These are phyloP conservation scores for Bombus terrestris DNA, from an alignment of 1,140 invertebrate species.

Conservation along the genomic window DNA sequence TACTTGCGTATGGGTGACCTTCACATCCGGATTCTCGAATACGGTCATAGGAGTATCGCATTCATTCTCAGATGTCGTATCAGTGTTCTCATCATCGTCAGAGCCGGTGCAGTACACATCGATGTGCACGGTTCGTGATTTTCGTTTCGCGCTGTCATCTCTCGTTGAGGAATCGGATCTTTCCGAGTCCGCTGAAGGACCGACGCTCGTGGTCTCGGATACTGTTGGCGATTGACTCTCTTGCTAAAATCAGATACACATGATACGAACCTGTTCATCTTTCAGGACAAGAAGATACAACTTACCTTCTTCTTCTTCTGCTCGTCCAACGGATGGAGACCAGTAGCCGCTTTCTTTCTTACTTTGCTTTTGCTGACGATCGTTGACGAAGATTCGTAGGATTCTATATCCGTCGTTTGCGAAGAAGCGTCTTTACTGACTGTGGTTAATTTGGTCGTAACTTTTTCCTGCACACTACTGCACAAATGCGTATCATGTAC, in stretches of 20 bases:
- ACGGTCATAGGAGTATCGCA: constrained; percentile 86
- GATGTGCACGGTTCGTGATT: constrained; percentile 89
- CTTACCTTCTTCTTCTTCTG: constrained; percentile 67
- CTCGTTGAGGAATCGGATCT: constrained; percentile 66
- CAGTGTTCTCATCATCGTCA: constrained; percentile 83
- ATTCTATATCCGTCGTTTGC: constrained; percentile 83
- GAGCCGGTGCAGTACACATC: constrained; percentile 90
- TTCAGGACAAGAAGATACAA: background rate
- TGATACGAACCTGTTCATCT: background rate
- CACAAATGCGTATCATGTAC: constrained; percentile 80
- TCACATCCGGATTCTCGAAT: constrained; percentile 85
- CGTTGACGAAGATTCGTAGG: constrained; percentile 61
- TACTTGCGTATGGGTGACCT: constrained; percentile 84
- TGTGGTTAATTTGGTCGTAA: constrained; percentile 44
- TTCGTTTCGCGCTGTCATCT: constrained; percentile 81
- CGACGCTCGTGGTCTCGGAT: constrained; percentile 48
- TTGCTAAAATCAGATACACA: constrained; percentile 53
- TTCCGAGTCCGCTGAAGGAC: constrained; percentile 51
- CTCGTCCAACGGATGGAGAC: constrained; percentile 55
- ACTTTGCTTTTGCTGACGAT: constrained; percentile 59
- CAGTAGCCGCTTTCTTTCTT: constrained; percentile 59
- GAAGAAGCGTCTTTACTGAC: constrained; percentile 82
- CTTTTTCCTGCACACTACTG: constrained; percentile 75
- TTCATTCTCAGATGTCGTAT: constrained; percentile 76
- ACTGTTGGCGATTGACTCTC: constrained; percentile 57